Base-by-base conservation (phyloP, 2,797 vertebrate species). In the Selene dorsalis region DNA sequence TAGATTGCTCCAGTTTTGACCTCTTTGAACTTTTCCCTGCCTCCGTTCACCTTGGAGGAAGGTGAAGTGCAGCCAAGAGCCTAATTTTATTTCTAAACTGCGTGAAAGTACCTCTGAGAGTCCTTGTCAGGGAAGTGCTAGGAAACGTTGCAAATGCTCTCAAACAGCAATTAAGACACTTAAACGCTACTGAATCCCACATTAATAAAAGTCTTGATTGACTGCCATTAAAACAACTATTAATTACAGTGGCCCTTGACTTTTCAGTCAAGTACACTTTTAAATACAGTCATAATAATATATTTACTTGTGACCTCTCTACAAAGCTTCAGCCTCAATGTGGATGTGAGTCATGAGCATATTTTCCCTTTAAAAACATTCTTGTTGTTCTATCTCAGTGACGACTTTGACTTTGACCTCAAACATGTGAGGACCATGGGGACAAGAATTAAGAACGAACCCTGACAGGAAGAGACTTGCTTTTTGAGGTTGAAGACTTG, bases 101-200 rank as follows among this genome's bases (percentile, higher is more conserved):
- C 9, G 32, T 73, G 22, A 65, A 77, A 45, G 39, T 67, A 22
- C 13, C 12, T 53, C 43, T 47, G 2, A 55, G 30, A 78, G 38
- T 64, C 59, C 32, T 43, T 48, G 45, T 13, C 20, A 75, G 43
- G n/a, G n/a, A n/a, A n/a, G n/a, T n/a, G n/a, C n/a, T n/a, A n/a
- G 45, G 18, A 35, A 35, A 35, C 32, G 7, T 20, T 48, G 6
- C 6, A 18, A 48, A 48, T 6, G 16, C 17, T 48, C 45, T 18
- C 45, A 48, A 48, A 48, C 18, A 48, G 45, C 17, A 8, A 20
- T 20, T 48, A 8, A 45, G 43, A 45, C 43, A 45, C 43, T 45
- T 45, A 45, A 45, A 48, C 45, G 20, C 17, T 7, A 17, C 12
- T 18, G 7, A 8, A 20, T 9, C 45, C 18, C 18, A 4, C 4